These are phyloP conservation scores for Myocastor coypus DNA, from an alignment of 2,113 vertebrate genomes.

Conservation along the genomic window DNA sequence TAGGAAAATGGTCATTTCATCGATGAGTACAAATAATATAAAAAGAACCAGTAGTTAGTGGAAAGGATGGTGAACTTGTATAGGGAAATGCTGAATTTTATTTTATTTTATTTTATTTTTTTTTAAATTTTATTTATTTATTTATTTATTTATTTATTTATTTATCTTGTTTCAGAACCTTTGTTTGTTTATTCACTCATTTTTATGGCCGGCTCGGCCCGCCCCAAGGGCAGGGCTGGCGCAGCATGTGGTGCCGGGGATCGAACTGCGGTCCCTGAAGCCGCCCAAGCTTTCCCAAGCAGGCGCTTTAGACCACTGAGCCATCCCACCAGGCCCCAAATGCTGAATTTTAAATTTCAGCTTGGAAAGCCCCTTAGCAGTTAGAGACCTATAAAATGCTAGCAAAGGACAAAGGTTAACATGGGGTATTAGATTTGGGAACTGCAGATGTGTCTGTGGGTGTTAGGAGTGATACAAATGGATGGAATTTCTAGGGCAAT, in stretches of 20 bases:
- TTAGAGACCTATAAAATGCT: not conserved
- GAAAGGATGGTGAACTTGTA: not conserved
- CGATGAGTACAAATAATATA: not conserved
- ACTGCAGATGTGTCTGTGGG: not conserved
- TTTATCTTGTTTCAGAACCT: too few relatives aligned
- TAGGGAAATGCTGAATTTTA: not conserved
- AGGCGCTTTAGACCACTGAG: too few relatives aligned
- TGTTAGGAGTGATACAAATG: not conserved
- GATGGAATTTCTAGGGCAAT: not conserved
- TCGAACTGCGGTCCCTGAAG: too few relatives aligned
- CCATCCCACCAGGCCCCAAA: too few relatives aligned
- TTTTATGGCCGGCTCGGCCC: too few relatives aligned
- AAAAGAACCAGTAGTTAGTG: not conserved
- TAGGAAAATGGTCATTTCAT: not conserved
- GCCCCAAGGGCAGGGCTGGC: too few relatives aligned
- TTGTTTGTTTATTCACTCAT: too few relatives aligned
- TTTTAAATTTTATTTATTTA: too few relatives aligned
- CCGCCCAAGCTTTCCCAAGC: too few relatives aligned
- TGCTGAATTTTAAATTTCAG: not conserved
- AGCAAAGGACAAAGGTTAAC: not conserved
- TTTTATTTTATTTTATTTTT: too few relatives aligned
- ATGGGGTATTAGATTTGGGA: not conserved
- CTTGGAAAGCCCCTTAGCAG: not conserved
- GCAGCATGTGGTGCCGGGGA: too few relatives aligned
- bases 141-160: too few relatives aligned